Evolutionary conservation across 2,113 vertebrate species (phyloP), one percentile per base, ranked within the genome.

Genomic region (Phylloscopus trochilus): DNA sequence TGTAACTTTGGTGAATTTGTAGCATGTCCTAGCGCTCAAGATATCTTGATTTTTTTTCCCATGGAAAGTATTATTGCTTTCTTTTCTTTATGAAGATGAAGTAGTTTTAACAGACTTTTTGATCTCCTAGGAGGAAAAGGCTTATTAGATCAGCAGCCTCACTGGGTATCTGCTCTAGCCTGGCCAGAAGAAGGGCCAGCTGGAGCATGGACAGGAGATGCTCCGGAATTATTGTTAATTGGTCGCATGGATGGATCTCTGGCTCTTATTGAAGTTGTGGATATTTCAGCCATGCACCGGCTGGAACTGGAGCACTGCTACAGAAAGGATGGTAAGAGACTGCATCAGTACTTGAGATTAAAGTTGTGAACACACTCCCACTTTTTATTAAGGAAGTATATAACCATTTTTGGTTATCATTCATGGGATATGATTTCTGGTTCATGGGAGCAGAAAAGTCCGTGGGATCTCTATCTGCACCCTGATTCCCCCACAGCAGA

Each of bases 231-330:
- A n/a, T 87, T 99, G 79, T 92, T 99, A 94, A 98, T 99, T 82
- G 99, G 99, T 18, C 98, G 99, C 24, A 99, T 99, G 98, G 99
- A 99, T 46, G 99, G 99, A 7, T 98, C 99, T 24, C 97, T 99
- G 83, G 99, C 99, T 24, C 98, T 99, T 19, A 98, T 99, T 23
- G 99, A 99, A 96, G 98, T 99, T 69, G 96, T 98, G 62, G 99
- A 99, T 80, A 95, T 97, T 21, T 98, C 98, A 78, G 98, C 97
- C 27, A 98, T 99, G 98, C 98, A 98, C 58, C 97, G 98, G 30
- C 95, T 97, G 13, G 99, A 99, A 92, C 95, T 99, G 95, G 99
- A 99, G 31, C 99, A 99, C 96, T 99, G 99, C 98, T 99, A 98
- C 98, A 98, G 99, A 94, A 99, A 99, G 73, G 99, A 99, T 51